These are phyloP conservation scores for Bombus superbus DNA, from an alignment of 1,140 invertebrate genomes.

Conservation along the genomic window DNA sequence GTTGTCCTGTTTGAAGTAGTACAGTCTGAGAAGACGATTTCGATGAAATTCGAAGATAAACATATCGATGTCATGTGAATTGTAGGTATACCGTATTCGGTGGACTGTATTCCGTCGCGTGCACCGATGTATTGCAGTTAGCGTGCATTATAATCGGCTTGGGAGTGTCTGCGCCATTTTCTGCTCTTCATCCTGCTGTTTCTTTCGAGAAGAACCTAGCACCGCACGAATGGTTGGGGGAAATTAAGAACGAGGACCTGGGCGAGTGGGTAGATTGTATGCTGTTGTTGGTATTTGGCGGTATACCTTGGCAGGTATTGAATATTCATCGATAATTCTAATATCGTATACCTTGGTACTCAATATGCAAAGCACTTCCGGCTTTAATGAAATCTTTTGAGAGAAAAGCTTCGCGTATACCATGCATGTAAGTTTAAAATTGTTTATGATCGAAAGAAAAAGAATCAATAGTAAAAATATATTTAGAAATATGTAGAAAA, in stretches of 20 bases:
- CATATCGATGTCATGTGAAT: conserved; percentile 5
- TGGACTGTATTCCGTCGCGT: conserved; percentile 91
- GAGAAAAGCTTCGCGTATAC: background rate
- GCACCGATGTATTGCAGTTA: conserved; percentile 92
- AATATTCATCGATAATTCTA: conserved; percentile 21
- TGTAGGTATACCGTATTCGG: conserved; percentile 89
- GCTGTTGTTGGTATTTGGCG: conserved; percentile 90
- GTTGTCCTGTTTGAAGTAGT: too few species aligned
- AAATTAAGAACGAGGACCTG: conserved; percentile 83
- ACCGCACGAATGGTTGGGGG: conserved; percentile 86
- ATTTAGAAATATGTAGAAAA: background rate
- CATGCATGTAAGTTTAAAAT: background rate
- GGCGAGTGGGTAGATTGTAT: conserved; percentile 88
- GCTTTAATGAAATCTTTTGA: conserved; percentile 8
- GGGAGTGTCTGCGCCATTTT: conserved; percentile 85
- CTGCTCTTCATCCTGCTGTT: conserved; percentile 85
- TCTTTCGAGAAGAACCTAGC: conserved; percentile 80
- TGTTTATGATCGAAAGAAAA: background rate
- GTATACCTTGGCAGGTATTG: conserved; percentile 92
- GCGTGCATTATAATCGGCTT: conserved; percentile 90
- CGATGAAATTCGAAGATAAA: background rate
- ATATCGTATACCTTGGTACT: background rate
- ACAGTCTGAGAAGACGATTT: background rate
- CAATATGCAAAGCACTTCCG: conserved; percentile 9
- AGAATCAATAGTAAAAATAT: background rate